phyloP scores from a whole-genome alignment of 37 sponge, comb jelly and placozoan genomes.

The Agelas oroides region DNA sequence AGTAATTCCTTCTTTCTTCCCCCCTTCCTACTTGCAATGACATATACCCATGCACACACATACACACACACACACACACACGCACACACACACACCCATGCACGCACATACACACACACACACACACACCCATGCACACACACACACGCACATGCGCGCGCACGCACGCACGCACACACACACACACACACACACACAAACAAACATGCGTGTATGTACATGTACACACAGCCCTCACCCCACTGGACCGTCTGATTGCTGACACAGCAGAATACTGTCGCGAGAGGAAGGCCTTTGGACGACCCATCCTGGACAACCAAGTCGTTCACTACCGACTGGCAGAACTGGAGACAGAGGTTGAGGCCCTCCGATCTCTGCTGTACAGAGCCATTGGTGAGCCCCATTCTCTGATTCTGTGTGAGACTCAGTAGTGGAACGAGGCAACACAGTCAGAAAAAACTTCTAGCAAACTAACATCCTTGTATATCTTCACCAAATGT shows the following conservation, averaged over 20 bases:
- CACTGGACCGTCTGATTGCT: conserved; percentile 74
- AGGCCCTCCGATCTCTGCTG: conserved; percentile 80
- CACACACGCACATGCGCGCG: too few species aligned
- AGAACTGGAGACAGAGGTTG: conserved; percentile 93
- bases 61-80: conserved; percentile 16
- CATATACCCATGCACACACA: background rate
- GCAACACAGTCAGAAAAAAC: background rate
- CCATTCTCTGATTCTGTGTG: background rate
- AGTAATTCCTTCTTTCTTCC: too few species aligned
- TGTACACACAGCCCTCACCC: conserved; percentile 33
- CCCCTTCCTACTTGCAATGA: too few species aligned
- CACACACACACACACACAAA: background rate
- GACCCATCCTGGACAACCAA: conserved; percentile 89
- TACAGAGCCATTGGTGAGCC: conserved; percentile 76
- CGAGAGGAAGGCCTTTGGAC: conserved; percentile 92
- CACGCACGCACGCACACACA: background rate
- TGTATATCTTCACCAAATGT: too few species aligned
- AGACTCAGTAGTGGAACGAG: background rate
- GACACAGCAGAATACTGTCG: conserved; percentile 82
- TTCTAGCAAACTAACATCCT: background rate
- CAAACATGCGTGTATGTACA: too few species aligned
- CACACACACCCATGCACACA: too few species aligned
- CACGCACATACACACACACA: too few species aligned
- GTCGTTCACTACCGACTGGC: conserved; percentile 91
- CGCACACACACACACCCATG: too few species aligned